phyloP scores from a whole-genome alignment of 92 coral and sea anemone species.

The Heliopora coerulea region DNA sequence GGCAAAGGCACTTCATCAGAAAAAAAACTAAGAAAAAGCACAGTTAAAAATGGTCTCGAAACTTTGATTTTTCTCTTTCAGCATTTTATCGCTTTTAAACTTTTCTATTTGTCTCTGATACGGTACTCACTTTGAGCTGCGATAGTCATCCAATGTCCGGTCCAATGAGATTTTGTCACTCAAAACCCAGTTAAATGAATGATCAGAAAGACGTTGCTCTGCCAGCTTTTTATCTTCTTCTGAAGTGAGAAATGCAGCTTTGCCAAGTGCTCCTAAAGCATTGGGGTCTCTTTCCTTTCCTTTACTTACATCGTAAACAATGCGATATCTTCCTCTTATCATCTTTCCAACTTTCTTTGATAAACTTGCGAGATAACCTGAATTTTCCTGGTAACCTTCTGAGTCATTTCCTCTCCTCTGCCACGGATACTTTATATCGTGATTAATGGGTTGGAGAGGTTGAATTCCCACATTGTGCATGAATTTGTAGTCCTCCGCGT shows the following conservation, averaged over 20 bases:
- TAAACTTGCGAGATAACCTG: slow-evolving; percentile 34
- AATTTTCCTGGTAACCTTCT: slow-evolving; percentile 31
- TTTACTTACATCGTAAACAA: slow-evolving; percentile 81
- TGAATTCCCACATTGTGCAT: slow-evolving; percentile 89
- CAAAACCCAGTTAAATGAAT: slow-evolving; percentile 95
- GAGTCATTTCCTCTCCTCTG: slow-evolving; percentile 51
- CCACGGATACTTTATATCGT: slow-evolving; percentile 97
- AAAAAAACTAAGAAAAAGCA: too few species aligned
- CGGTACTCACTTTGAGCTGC: slow-evolving; percentile 74
- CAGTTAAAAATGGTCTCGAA: too few species aligned
- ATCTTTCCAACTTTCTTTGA: slow-evolving; percentile 52
- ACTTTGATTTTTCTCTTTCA: too few species aligned
- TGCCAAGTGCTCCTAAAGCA: slow-evolving; percentile 87
- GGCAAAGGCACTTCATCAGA: too few species aligned
- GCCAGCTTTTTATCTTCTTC: slow-evolving; percentile 86
- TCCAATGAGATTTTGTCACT: slow-evolving; percentile 91
- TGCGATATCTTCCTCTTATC: slow-evolving; percentile 47
- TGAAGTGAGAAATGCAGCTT: slow-evolving; percentile 70
- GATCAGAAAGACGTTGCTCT: slow-evolving; percentile 80
- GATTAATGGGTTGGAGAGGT: slow-evolving; percentile 77
- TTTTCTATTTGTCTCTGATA: background rate
- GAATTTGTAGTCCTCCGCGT: slow-evolving; percentile 68
- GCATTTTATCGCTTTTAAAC: too few species aligned
- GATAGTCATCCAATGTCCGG: slow-evolving; percentile 85
- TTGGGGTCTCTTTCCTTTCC: slow-evolving; percentile 74